These are phyloP conservation scores for Callipepla squamata DNA, from an alignment of 2,113 vertebrate genomes.

Conservation along the genomic window DNA sequence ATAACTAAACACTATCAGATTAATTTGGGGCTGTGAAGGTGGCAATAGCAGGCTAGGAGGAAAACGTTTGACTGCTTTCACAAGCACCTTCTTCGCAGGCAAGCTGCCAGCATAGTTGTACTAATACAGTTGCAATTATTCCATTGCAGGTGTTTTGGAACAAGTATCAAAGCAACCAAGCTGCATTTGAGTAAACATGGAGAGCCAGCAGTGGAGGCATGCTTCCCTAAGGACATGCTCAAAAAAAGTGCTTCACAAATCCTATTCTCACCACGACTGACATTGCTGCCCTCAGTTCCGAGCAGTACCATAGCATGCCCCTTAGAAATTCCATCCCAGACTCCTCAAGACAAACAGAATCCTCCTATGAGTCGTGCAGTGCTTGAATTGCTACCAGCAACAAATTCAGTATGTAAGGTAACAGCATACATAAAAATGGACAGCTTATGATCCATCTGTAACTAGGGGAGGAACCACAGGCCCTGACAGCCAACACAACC, in stretches of 20 bases:
- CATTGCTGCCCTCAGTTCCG: fast-evolving
- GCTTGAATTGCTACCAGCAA: too few relatives aligned
- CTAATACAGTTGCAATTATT: slow-evolving; percentile 12
- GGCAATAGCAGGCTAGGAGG: neutral
- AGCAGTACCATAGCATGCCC: fast-evolving
- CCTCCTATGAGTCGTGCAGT: neutral
- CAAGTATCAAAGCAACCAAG: slow-evolving; percentile 23
- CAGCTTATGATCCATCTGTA: too few relatives aligned
- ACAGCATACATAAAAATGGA: too few relatives aligned
- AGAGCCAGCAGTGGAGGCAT: fast-evolving
- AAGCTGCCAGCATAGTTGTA: neutral
- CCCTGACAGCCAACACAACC: fast-evolving
- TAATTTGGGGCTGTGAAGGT: neutral
- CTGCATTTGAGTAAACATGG: neutral
- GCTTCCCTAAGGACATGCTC: neutral
- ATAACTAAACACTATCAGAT: neutral
- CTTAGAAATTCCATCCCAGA: too few relatives aligned
- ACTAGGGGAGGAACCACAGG: too few relatives aligned
- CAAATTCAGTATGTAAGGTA: too few relatives aligned
- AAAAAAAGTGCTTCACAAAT: neutral
- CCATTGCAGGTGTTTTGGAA: slow-evolving; percentile 44
- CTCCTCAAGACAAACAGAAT: too few relatives aligned
- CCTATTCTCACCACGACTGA: neutral
- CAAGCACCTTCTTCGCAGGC: neutral
- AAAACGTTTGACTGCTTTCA: neutral